These are phyloP conservation scores for Bombycilla garrulus DNA, from an alignment of 2,113 vertebrate genomes.

Conservation along the genomic window DNA sequence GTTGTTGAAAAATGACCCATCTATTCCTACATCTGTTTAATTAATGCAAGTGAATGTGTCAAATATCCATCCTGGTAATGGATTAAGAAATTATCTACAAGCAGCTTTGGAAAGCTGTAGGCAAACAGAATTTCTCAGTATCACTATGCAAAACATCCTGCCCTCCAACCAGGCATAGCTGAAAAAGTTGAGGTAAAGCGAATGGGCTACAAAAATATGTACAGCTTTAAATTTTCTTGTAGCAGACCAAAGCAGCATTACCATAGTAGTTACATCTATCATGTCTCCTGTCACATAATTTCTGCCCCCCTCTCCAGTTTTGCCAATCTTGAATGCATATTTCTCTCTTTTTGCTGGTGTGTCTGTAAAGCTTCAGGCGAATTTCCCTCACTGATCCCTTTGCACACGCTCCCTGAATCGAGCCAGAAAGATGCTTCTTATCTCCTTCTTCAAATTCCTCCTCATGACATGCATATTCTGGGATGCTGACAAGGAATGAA, in stretches of 20 bases:
- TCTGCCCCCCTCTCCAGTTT: not conserved
- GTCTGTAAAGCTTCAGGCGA: not conserved
- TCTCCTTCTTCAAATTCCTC: not conserved
- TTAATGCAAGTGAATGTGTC: constrained; percentile 47
- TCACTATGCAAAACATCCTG: constrained; percentile 5
- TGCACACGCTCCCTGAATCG: not conserved
- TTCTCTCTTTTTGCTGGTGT: not conserved
- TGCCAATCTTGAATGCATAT: not conserved
- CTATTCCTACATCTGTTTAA: constrained; percentile 38
- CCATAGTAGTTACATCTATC: constrained; percentile 38
- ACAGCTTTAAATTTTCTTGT: constrained; percentile 29
- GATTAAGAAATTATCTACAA: constrained; percentile 54
- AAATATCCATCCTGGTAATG: constrained; percentile 28
- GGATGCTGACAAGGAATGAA: not conserved
- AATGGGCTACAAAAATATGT: constrained; percentile 47
- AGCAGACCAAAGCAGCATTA: constrained; percentile 43
- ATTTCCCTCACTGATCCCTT: not conserved
- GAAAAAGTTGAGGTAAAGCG: not conserved
- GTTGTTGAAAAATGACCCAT: not conserved
- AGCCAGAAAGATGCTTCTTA: not conserved
- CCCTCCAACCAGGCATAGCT: constrained; percentile 2
- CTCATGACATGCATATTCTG: not conserved
- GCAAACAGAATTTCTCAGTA: constrained; percentile 47
- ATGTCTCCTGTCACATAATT: constrained; percentile 20
- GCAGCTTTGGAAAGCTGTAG: constrained; percentile 37